Percentiles rank a stretch among this genome's conserved stretches.
Conservation (phyloP, 2,113 vertebrate genomes). For the Isichthys henryi region DNA sequence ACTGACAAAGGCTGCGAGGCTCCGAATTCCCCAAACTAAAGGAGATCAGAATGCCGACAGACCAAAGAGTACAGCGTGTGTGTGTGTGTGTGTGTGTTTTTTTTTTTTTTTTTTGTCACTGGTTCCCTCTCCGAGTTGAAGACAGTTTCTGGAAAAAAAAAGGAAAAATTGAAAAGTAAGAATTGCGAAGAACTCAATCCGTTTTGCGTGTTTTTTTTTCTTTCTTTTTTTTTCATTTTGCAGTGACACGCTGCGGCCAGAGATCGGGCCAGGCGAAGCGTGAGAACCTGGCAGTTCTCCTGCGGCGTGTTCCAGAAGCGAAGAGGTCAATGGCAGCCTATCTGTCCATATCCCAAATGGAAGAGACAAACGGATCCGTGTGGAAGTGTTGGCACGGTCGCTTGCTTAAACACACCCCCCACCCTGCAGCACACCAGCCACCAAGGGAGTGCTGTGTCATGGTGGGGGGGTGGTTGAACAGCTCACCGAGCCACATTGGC, state of each 20-base stretch:
- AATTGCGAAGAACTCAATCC: conserved; percentile 22
- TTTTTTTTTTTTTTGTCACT: conserved; percentile 15
- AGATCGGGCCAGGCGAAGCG: conserved; percentile 25
- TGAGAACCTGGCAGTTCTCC: conserved; percentile 53
- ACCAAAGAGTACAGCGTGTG: conserved; percentile 10
- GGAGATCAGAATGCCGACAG: background rate
- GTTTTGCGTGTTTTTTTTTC: background rate
- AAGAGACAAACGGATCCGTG: conserved; percentile 42
- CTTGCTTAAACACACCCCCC: conserved; percentile 12
- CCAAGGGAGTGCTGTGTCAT: background rate
- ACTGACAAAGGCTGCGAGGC: background rate
- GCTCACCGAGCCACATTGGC: background rate
- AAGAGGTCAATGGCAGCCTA: conserved; percentile 44
- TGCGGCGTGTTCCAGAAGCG: conserved; percentile 44
- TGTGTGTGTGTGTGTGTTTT: background rate
- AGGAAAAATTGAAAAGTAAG: conserved; percentile 21
- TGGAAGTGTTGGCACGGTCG: background rate
- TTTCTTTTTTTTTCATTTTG: background rate
- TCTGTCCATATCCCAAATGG: conserved; percentile 40
- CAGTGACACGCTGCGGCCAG: conserved; percentile 2
- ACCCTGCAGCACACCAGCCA: background rate
- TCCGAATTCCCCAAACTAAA: conserved; percentile 2
- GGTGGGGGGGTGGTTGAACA: too few relatives aligned
- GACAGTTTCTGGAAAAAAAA: background rate
- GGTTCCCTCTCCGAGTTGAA: background rate